Conservation (phyloP, 1,140 invertebrate genomes). For the Bombus ignitus region DNA sequence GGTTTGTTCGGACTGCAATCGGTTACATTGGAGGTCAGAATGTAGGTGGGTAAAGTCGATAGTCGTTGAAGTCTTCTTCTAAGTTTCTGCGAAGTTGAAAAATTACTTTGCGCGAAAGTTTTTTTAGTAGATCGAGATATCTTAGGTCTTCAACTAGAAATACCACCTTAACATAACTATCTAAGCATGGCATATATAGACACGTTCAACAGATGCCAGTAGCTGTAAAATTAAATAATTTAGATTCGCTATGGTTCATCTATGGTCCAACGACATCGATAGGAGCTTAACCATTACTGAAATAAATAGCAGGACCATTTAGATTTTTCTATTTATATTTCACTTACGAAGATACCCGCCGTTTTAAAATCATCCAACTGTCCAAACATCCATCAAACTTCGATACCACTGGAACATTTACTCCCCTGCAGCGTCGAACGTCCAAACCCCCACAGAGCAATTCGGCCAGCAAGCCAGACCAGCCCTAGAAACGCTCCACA, state of each 20-base stretch:
- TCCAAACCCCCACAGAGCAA: background rate
- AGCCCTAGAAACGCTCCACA: background rate
- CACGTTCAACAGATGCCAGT: too few species aligned
- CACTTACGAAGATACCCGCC: background rate
- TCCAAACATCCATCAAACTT: background rate
- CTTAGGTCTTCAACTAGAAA: too few species aligned
- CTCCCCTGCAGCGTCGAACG: background rate
- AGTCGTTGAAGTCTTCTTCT: background rate
- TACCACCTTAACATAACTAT: too few species aligned
- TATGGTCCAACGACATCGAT: background rate
- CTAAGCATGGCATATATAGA: too few species aligned
- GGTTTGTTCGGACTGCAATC: background rate
- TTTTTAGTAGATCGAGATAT: too few species aligned
- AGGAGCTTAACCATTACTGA: background rate
- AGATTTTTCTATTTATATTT: background rate
- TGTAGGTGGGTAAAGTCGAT: background rate
- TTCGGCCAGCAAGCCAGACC: background rate
- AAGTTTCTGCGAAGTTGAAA: background rate
- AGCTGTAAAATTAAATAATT: too few species aligned
- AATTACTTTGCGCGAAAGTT: background rate
- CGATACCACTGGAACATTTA: background rate
- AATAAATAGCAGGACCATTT: background rate
- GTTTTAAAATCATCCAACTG: background rate
- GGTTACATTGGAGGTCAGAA: background rate
- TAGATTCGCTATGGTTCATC: too few species aligned